Evolutionary conservation across 2,113 vertebrate species (phyloP).

Genomic region (Delphinus delphis): DNA sequence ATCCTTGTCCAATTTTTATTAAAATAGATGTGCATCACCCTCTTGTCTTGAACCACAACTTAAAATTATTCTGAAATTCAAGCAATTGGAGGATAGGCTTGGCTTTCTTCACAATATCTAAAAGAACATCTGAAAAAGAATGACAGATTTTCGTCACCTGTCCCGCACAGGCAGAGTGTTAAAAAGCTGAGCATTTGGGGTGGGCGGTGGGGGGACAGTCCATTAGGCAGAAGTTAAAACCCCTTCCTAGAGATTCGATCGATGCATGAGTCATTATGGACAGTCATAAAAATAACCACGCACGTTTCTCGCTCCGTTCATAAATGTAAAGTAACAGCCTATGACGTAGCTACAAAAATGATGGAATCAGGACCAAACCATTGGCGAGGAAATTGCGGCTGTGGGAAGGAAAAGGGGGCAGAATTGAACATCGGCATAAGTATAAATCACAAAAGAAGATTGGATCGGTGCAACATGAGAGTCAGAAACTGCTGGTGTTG

Average conservation of each 20-base stretch:
- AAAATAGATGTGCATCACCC: not conserved
- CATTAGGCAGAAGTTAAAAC: constrained; percentile 11
- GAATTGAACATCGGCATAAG: constrained; percentile 64
- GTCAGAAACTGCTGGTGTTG: constrained; percentile 57
- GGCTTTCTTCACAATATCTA: constrained; percentile 47
- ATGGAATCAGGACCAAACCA: constrained; percentile 63
- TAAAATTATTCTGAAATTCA: constrained; percentile 41
- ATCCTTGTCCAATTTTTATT: not conserved
- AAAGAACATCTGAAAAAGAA: constrained; percentile 18
- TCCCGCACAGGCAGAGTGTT: constrained; percentile 22
- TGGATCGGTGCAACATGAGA: constrained; percentile 67
- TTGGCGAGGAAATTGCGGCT: constrained; percentile 66
- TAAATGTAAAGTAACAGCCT: constrained; percentile 74
- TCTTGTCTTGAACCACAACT: constrained; percentile 2
- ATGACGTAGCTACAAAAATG: constrained; percentile 58
- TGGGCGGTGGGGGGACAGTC: not conserved
- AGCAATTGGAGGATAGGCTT: constrained; percentile 44
- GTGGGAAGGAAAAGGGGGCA: constrained; percentile 51
- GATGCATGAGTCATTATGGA: constrained; percentile 52
- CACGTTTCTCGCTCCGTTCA: constrained; percentile 38
- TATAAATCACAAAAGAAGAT: constrained; percentile 67
- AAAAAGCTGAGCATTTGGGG: not conserved
- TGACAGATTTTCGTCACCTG: not conserved
- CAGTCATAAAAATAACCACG: constrained; percentile 63
- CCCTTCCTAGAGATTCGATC: not conserved